Conservation (phyloP, 2,797 vertebrate genomes). For the Pseudotriccus pelzelni region DNA sequence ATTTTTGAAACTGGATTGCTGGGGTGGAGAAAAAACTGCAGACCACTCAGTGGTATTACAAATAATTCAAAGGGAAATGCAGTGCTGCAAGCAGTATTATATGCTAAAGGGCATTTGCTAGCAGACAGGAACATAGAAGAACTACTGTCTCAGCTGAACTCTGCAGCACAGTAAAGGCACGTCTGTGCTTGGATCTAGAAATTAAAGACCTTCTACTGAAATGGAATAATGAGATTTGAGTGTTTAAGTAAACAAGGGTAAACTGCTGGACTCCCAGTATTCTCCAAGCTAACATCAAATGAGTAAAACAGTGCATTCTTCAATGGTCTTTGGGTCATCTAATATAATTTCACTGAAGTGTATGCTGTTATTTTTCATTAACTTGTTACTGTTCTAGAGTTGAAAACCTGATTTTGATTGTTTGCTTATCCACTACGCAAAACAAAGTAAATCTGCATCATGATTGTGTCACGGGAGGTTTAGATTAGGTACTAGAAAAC, state of each 20-base stretch:
- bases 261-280: neutral
- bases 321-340: neutral
- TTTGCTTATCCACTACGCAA: neutral
- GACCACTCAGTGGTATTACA: neutral
- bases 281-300: neutral
- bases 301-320: neutral
- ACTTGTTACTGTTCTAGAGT: neutral
- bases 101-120: constrained; percentile 26
- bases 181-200: neutral
- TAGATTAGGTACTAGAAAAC: neutral
- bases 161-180: neutral
- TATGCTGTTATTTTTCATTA: neutral
- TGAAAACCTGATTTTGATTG: neutral
- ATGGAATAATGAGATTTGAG: neutral
- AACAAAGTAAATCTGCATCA: neutral
- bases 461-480: neutral
- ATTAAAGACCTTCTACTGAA: neutral
- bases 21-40: neutral
- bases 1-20: constrained; percentile 20
- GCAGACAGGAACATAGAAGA: neutral
- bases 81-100: neutral
- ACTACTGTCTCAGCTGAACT: neutral
- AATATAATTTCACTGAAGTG: neutral
- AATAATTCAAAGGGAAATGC: constrained; percentile 51
- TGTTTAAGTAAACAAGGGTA: neutral